Conservation (phyloP, 2,888 invertebrate genomes). For the Epiblema foenella region DNA sequence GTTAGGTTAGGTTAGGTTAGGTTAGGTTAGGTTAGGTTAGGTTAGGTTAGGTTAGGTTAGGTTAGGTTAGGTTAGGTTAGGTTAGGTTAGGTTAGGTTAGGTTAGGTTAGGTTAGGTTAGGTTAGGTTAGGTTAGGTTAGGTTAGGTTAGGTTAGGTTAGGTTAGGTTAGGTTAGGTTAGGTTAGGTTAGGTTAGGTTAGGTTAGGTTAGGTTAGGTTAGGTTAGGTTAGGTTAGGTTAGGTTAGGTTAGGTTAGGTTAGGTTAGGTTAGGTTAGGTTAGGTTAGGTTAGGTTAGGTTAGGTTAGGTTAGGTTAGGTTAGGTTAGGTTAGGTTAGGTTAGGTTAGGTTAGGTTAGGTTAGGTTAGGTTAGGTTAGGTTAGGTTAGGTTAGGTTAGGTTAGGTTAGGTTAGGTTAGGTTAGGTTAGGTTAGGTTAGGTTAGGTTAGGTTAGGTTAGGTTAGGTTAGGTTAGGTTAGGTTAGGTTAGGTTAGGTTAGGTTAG, state of each 20-base stretch:
- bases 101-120: too few species aligned
- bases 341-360: conserved; percentile 8
- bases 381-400: conserved; percentile 39
- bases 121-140: too few species aligned
- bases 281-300: too few species aligned
- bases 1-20: conserved; percentile 44
- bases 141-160: too few species aligned
- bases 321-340: conserved; percentile 8
- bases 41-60: conserved; percentile 45
- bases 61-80: conserved; percentile 3
- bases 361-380: conserved; percentile 36
- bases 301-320: too few species aligned
- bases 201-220: too few species aligned
- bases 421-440: conserved; percentile 40
- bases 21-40: conserved; percentile 46
- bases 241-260: too few species aligned
- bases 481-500: conserved; percentile 40
- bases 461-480: conserved; percentile 41
- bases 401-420: conserved; percentile 41
- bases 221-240: too few species aligned
- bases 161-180: too few species aligned
- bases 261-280: too few species aligned
- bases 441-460: conserved; percentile 43
- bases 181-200: too few species aligned
- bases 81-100: not conserved